These are phyloP conservation scores for Mustela nigripes DNA, from an alignment of 2,113 vertebrate species.

Conservation along the genomic window DNA sequence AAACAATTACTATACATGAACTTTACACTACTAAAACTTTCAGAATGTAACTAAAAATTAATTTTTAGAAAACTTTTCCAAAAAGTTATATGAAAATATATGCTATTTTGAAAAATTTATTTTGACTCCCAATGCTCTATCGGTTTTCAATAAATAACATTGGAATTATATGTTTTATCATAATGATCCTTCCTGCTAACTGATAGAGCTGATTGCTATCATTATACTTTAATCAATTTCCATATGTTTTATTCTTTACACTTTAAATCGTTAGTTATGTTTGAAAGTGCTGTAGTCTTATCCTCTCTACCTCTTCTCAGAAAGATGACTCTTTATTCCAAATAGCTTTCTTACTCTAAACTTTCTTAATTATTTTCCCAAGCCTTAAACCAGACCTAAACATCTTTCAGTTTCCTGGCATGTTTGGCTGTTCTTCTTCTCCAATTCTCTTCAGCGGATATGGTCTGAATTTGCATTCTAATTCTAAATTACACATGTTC, in stretches of 20 bases:
- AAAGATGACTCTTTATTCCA: neutral
- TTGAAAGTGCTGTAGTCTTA: neutral
- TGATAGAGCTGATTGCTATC: neutral
- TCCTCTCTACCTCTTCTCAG: neutral
- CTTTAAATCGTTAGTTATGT: neutral
- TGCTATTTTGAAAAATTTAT: neutral
- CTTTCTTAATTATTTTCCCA: neutral
- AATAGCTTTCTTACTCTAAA: neutral
- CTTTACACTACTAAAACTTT: conserved; percentile 48
- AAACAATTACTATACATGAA: conserved; percentile 28
- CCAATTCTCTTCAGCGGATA: neutral
- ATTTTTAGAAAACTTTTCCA: neutral
- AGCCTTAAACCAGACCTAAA: neutral
- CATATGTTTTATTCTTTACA: neutral
- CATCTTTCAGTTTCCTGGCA: neutral
- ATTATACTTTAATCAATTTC: conserved; percentile 10
- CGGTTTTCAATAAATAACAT: conserved; percentile 40
- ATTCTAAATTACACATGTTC: neutral
- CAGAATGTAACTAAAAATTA: conserved; percentile 44
- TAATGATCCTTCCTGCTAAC: conserved; percentile 27
- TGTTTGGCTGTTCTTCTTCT: neutral
- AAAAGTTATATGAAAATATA: neutral
- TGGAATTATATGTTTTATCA: conserved; percentile 38
- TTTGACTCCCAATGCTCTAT: neutral
- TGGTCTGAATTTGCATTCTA: conserved; percentile 7